These are phyloP conservation scores for Eleutherodactylus coqui DNA, from an alignment of 2,797 vertebrate species.

Conservation along the genomic window DNA sequence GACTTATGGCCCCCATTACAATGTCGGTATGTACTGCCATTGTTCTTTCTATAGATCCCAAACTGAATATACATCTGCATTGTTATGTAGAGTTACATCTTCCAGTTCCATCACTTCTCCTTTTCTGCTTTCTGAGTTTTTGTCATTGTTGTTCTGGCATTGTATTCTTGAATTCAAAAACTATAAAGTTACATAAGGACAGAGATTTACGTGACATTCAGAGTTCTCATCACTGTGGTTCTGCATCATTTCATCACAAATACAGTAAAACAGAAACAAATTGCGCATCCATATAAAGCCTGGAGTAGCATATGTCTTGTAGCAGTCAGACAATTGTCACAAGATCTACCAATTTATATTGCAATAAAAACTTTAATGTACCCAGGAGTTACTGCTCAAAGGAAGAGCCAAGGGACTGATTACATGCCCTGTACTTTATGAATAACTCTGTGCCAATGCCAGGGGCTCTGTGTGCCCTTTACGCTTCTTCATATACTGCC, in stretches of 20 bases:
- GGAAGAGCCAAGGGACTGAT: background rate
- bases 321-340: background rate
- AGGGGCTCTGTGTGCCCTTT: background rate
- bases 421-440: background rate
- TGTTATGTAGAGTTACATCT: background rate
- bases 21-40: background rate
- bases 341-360: background rate
- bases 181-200: background rate
- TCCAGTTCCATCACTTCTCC: background rate
- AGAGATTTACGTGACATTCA: background rate
- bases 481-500: background rate
- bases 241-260: background rate
- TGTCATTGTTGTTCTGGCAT: background rate
- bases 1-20: background rate
- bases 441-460: conserved; percentile 13
- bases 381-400: conserved; percentile 5
- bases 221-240: no score
- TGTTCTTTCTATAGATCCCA: no score
- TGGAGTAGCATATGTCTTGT: background rate
- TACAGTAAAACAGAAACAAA: background rate
- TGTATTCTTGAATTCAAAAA: background rate
- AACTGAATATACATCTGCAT: no score
- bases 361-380: background rate
- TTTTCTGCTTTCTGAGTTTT: background rate
- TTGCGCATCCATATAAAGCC: background rate